Conservation (phyloP, 2,797 vertebrate genomes). For the Meriones psammophilus region DNA sequence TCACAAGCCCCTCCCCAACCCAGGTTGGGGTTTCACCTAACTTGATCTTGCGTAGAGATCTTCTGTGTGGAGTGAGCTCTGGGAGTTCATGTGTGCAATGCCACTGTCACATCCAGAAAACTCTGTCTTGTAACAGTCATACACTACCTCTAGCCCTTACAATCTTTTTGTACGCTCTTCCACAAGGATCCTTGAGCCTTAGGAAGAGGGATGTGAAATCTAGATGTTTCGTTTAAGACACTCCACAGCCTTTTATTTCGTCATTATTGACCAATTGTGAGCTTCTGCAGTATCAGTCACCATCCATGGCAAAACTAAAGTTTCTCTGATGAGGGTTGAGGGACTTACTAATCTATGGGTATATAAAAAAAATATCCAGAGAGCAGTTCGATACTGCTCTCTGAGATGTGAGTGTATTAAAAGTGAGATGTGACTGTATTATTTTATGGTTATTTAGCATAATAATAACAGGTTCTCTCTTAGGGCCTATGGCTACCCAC, state of each 20-base stretch:
- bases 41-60: neutral
- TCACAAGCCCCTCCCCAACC: no score
- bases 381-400: neutral
- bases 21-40: no score
- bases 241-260: neutral
- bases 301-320: neutral
- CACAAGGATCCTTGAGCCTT: neutral
- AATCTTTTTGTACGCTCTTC: no score
- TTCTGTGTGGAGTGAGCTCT: neutral
- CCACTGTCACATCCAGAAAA: neutral
- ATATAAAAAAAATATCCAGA: neutral
- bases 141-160: neutral
- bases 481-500: neutral
- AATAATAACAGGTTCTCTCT: neutral
- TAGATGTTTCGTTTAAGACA: neutral
- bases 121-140: neutral
- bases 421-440: no score
- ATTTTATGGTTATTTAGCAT: no score
- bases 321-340: neutral
- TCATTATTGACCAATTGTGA: neutral
- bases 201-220: neutral
- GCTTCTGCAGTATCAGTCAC: neutral
- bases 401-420: no score
- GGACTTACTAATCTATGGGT: neutral
- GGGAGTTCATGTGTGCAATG: neutral